Conservation (phyloP, 2,113 vertebrate species). For the Nesogale talazaci region DNA sequence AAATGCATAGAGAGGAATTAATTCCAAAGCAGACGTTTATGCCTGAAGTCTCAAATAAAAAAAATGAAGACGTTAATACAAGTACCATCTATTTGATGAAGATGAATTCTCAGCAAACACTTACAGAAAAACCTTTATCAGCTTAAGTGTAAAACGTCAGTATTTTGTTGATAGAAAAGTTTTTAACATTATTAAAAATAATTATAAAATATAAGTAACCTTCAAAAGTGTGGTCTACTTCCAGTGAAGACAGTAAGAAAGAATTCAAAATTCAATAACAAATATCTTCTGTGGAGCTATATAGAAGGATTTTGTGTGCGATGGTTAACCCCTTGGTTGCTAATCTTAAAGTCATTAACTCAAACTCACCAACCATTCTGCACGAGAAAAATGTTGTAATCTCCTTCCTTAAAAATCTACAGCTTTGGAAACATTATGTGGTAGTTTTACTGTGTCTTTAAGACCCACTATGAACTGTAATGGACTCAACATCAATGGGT, state of each 20-base stretch:
- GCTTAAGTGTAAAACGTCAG: conserved; percentile 38
- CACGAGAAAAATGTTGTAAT: no score
- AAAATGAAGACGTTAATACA: conserved; percentile 51
- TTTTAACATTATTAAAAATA: conserved; percentile 44
- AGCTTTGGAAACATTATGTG: no score
- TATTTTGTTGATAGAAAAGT: neutral
- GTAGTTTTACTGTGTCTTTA: no score
- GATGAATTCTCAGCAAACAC: conserved; percentile 31
- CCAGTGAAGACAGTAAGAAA: neutral
- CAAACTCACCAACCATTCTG: no score
- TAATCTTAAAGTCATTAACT: no score
- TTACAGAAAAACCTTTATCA: conserved; percentile 7
- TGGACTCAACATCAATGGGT: no score
- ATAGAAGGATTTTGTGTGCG: no score
- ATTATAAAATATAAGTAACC: conserved; percentile 54
- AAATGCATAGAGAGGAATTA: conserved; percentile 54
- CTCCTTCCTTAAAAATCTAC: no score
- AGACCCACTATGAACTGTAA: no score
- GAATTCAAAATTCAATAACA: neutral
- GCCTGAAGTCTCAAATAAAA: conserved; percentile 47
- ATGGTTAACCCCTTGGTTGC: no score
- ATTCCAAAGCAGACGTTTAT: conserved; percentile 53
- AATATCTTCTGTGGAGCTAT: neutral
- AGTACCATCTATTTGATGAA: conserved; percentile 1
- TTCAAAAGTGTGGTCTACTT: neutral